Evolutionary conservation across 2,113 vertebrate genomes (phyloP).

Genomic region (Alligator mississippiensis): DNA sequence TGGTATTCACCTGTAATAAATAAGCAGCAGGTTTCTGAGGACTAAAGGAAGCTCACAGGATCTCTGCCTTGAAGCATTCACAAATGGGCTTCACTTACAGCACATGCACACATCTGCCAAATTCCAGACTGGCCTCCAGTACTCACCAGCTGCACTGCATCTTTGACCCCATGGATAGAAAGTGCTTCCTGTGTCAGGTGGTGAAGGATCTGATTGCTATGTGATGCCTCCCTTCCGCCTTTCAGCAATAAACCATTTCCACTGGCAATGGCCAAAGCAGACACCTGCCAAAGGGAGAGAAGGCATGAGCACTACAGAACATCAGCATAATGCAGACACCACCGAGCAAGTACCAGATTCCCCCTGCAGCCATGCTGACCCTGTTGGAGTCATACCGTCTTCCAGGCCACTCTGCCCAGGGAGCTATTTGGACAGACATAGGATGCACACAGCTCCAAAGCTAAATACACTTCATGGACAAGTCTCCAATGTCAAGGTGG

Average conservation of each 20-base stretch:
- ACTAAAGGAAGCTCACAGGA: neutral
- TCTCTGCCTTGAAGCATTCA: neutral
- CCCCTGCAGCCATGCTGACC: too few species aligned
- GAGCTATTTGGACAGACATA: neutral
- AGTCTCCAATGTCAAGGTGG: neutral
- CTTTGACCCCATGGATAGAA: slow-evolving; percentile 89
- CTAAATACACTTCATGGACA: neutral
- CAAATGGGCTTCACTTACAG: neutral
- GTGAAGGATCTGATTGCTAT: slow-evolving; percentile 93
- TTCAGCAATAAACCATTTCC: slow-evolving; percentile 96
- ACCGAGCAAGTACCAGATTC: too few species aligned
- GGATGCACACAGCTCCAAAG: neutral
- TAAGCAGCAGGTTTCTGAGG: neutral
- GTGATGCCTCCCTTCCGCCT: slow-evolving; percentile 92
- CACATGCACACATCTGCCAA: neutral
- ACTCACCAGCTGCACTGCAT: slow-evolving; percentile 93
- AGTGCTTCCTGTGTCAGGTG: slow-evolving; percentile 94
- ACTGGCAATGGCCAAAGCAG: slow-evolving; percentile 94
- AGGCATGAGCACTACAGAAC: neutral
- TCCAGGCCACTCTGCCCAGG: neutral
- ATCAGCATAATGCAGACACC: neutral
- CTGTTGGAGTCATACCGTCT: too few species aligned
- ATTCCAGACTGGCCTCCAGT: neutral
- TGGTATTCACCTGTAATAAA: slow-evolving; percentile 90
- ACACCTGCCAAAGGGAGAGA: slow-evolving; percentile 81